Base-by-base conservation (phyloP, 2,797 vertebrate genomes). In the Lagocephalus sceleratus region DNA sequence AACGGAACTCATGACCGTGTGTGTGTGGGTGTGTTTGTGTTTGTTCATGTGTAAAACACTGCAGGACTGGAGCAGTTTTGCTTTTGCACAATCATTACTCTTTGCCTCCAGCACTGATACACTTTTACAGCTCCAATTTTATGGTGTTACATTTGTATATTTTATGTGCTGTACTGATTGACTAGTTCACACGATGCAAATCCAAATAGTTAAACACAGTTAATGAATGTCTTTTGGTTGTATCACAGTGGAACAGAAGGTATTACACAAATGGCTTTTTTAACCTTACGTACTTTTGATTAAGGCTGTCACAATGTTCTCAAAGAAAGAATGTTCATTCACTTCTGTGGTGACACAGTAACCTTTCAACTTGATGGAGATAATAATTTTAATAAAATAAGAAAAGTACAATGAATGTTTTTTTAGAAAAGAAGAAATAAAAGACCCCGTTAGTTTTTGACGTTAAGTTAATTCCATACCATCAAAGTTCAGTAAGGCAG, bases 41-140 rank as follows among this genome's bases (percentile, higher is more conserved):
- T 47, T 51, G 29, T 43, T 20, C 20, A 6, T 29, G 38, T 68
- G 57, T 67, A 49, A 14, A 45, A 57, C 7, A 21, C 51, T 7
- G 65, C 63, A 4, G 70, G 62, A 67, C 81, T 73, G 44, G 68
- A 60, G 59, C 51, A 20, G 90, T 91, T 91, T 86, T 77, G 89
- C 89, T 86, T 86, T 78, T 44, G 86, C 85, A 88, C 88, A 91
- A 88, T 89, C 93, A 94, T 95, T 95, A 91, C 92, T 92, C 82
- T 89, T 90, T 57, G 86, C 86, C 85, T 84, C 57, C 57, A 65
- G 87, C 80, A 20, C 70, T 71, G 68, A 75, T 82, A 85, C 68
- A 86, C 61, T 73, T 76, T 78, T 54, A 85, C 82, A 53, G 69
- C 71, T 60, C 58, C 85, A 68, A 82, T 85, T 68, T 74, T 66